A percentile compares a stretch with the other conserved stretches of the same genome.
Conservation (phyloP, 2,797 vertebrate species). For the Oryzias dopingdopingensis region DNA sequence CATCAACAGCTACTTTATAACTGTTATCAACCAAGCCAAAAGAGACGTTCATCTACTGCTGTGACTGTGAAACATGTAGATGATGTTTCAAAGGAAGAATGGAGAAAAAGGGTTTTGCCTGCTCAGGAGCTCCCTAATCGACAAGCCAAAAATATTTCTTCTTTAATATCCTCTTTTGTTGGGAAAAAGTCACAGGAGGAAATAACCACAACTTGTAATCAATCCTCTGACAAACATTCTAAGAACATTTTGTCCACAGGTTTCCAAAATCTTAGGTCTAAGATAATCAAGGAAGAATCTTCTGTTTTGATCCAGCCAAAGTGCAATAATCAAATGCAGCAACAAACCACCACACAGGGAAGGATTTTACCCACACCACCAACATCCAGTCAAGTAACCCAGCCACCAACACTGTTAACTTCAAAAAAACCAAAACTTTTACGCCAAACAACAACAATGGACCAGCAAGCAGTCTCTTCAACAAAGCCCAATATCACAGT, state of each 20-base stretch:
- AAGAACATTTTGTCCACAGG: conserved; percentile 68
- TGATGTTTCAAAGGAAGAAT: conserved; percentile 78
- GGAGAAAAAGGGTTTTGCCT: conserved; percentile 72
- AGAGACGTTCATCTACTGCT: conserved; percentile 64
- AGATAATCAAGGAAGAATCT: conserved; percentile 73
- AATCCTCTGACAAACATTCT: conserved; percentile 53
- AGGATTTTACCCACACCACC: conserved; percentile 68
- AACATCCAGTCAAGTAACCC: conserved; percentile 37
- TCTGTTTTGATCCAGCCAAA: conserved; percentile 40
- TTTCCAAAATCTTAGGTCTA: conserved; percentile 75
- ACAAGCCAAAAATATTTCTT: conserved; percentile 79
- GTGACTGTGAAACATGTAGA: conserved; percentile 77
- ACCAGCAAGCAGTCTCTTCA: conserved; percentile 57
- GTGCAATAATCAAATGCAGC: conserved; percentile 40
- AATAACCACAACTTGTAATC: conserved; percentile 51
- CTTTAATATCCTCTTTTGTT: conserved; percentile 84
- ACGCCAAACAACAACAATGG: conserved; percentile 69
- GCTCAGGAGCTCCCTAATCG: conserved; percentile 77
- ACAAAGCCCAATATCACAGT: conserved; percentile 41
- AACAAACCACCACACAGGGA: conserved; percentile 29
- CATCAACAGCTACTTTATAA: conserved; percentile 70
- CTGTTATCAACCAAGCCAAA: conserved; percentile 77
- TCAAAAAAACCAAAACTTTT: conserved; percentile 73
- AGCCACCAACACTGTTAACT: conserved; percentile 38
- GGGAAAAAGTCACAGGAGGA: conserved; percentile 75